Evolutionary conservation across 2,888 invertebrate genomes (phyloP).

Genomic region (Molanna angustata): DNA sequence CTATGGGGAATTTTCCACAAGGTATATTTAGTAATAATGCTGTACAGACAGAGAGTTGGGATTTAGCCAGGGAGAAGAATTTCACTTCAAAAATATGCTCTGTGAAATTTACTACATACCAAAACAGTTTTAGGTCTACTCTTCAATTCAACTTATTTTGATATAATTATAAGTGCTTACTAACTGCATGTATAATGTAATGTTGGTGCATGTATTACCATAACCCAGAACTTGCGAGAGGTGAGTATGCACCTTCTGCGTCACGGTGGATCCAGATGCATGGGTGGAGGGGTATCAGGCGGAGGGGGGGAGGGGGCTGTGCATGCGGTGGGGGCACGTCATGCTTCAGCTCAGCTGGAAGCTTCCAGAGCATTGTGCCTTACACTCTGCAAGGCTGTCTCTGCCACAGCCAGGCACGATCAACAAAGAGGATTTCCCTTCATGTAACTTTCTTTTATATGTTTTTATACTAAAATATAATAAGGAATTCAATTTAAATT

Average conservation of each 20-base stretch:
- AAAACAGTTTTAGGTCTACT: no score
- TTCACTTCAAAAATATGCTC: no score
- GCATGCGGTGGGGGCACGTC: conserved; percentile 77
- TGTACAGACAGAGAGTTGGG: no score
- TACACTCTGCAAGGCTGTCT: conserved; percentile 66
- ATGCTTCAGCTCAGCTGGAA: conserved; percentile 79
- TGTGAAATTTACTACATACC: no score
- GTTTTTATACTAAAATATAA: no score
- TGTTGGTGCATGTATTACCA: no score
- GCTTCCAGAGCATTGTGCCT: conserved; percentile 75
- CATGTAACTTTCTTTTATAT: no score
- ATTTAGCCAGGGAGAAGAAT: no score
- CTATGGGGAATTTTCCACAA: no score
- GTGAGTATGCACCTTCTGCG: conserved; percentile 80
- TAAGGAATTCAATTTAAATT: no score
- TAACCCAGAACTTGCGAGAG: conserved; percentile 72
- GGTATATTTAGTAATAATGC: no score
- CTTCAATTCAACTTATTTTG: no score
- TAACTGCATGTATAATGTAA: conserved; percentile 2
- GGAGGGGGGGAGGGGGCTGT: conserved; percentile 47
- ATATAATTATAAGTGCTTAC: not conserved
- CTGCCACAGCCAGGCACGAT: conserved; percentile 64
- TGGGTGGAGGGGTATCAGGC: conserved; percentile 12
- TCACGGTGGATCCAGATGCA: conserved; percentile 44
- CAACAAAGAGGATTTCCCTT: conserved; percentile 74